These are phyloP conservation scores for Trissonchulus latispiculum DNA, from an alignment of 2,888 invertebrate genomes.

Conservation along the genomic window DNA sequence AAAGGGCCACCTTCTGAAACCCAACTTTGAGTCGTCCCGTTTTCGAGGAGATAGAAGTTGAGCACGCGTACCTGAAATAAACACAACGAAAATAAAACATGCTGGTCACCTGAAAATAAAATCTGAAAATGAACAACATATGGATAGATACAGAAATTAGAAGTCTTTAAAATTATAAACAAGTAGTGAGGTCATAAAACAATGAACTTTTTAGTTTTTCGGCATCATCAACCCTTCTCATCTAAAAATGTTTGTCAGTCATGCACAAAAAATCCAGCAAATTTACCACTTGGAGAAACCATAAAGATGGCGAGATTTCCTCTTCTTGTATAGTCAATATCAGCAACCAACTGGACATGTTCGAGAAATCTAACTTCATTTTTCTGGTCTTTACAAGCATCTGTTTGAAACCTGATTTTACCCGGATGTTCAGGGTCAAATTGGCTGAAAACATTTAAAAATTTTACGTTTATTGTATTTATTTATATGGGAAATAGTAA, in stretches of 20 bases:
- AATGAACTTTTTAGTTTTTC: too few species aligned
- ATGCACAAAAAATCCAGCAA: too few species aligned
- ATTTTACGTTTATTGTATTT: too few species aligned
- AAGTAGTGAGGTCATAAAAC: too few species aligned
- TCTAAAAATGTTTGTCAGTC: too few species aligned
- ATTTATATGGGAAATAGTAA: too few species aligned
- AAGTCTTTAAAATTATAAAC: too few species aligned
- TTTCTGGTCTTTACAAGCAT: slow-evolving; percentile 51
- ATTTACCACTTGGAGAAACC: slow-evolving; percentile 67
- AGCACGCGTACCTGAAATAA: slow-evolving; percentile 57
- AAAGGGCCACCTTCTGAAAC: slow-evolving; percentile 71
- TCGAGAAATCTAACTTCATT: slow-evolving; percentile 63
- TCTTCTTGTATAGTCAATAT: slow-evolving; percentile 60
- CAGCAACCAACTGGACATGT: slow-evolving; percentile 67
- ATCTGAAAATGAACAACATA: too few species aligned
- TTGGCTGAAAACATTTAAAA: slow-evolving; percentile 22
- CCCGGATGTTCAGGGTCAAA: slow-evolving; percentile 31
- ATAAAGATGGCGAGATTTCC: slow-evolving; percentile 66
- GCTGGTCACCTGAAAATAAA: too few species aligned
- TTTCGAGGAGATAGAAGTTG: slow-evolving; percentile 61
- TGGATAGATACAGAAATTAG: too few species aligned
- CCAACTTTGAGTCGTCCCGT: slow-evolving; percentile 59
- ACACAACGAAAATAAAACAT: too few species aligned
- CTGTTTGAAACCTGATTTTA: slow-evolving; percentile 52
- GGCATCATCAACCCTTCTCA: too few species aligned